phyloP scores from a whole-genome alignment of 2,797 vertebrate species.

The Acestrorhynchus altus region DNA sequence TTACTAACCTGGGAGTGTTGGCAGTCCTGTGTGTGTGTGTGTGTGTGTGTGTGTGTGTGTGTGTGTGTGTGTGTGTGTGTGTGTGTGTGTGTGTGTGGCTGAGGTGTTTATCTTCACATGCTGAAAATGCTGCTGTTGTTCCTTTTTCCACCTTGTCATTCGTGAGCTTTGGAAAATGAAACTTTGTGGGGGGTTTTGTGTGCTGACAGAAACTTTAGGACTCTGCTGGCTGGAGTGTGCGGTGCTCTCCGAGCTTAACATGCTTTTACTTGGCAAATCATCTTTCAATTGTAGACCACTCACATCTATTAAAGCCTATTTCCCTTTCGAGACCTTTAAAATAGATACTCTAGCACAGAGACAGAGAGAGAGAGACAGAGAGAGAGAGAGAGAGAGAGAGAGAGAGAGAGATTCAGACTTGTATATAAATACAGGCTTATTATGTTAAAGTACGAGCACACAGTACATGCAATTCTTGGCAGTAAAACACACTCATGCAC shows the following conservation, averaged over 20 bases:
- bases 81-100: conserved; percentile 12
- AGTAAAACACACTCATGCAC: too few species aligned
- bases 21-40: conserved; percentile 14
- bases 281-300: not conserved
- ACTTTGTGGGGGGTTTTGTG: conserved; percentile 1
- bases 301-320: not conserved
- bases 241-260: not conserved
- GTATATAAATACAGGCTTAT: too few species aligned
- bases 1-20: conserved; percentile 59
- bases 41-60: not conserved
- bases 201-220: conserved; percentile 12
- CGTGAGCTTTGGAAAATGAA: conserved; percentile 8
- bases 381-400: too few species aligned
- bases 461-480: too few species aligned
- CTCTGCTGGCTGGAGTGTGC: not conserved
- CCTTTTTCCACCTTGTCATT: conserved; percentile 29
- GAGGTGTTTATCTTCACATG: conserved; percentile 36
- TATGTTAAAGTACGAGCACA: too few species aligned
- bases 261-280: not conserved
- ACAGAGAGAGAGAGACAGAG: not conserved
- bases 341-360: conserved; percentile 1
- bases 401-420: too few species aligned
- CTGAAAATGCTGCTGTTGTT: conserved; percentile 31
- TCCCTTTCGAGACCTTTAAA: not conserved
- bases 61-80: not conserved